These are phyloP conservation scores for Colistium nudipinnis DNA, from an alignment of 2,113 vertebrate species.

Conservation along the genomic window DNA sequence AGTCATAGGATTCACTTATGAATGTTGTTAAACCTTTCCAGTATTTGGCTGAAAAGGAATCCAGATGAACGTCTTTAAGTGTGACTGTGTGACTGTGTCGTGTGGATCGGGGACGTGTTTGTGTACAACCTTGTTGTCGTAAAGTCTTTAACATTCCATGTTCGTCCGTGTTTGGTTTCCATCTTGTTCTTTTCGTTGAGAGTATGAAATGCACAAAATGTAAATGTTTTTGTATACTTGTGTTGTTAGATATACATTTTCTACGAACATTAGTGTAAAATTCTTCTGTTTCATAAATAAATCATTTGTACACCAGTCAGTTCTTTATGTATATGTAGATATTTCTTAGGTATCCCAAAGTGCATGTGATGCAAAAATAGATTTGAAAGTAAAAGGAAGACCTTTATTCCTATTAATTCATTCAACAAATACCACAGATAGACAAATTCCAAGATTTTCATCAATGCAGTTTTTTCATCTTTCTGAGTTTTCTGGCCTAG, in stretches of 20 bases:
- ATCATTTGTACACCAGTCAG: constrained; percentile 65
- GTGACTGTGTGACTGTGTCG: constrained; percentile 33
- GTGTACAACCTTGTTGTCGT: constrained; percentile 35
- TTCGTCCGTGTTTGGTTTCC: constrained; percentile 57
- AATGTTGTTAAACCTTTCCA: constrained; percentile 35
- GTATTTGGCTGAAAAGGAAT: constrained; percentile 35
- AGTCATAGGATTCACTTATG: constrained; percentile 21
- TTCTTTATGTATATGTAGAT: constrained; percentile 20
- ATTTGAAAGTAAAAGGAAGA: neutral
- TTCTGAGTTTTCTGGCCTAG: too few species aligned
- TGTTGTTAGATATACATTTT: constrained; percentile 74
- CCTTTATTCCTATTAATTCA: neutral
- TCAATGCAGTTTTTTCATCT: too few species aligned
- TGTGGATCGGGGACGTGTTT: constrained; percentile 43
- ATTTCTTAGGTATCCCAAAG: neutral
- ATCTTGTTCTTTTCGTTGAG: constrained; percentile 47
- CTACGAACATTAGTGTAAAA: constrained; percentile 64
- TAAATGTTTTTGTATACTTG: constrained; percentile 69
- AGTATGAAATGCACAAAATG: constrained; percentile 76
- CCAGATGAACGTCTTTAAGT: constrained; percentile 40
- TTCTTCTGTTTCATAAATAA: constrained; percentile 77
- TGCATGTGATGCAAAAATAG: neutral
- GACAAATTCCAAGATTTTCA: too few species aligned
- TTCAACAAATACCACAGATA: neutral
- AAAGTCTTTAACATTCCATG: constrained; percentile 48